These are phyloP conservation scores for Thalpophila matura DNA, from an alignment of 2,888 invertebrate genomes.

Conservation along the genomic window DNA sequence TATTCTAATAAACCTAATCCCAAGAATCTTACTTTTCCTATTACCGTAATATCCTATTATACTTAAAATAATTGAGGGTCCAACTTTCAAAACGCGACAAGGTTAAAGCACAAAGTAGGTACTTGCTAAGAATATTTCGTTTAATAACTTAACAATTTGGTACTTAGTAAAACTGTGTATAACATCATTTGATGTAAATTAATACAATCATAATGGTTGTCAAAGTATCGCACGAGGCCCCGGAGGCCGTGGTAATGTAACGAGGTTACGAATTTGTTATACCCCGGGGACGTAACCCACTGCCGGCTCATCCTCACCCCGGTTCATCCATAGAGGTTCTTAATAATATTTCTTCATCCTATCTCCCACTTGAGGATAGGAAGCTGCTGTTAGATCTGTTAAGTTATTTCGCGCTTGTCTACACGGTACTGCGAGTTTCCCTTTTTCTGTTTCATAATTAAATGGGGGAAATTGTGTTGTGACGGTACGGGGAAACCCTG, in stretches of 20 bases:
- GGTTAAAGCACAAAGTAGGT: slow-evolving; percentile 7
- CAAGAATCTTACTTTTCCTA: not conserved
- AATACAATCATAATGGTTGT: slow-evolving; percentile 71
- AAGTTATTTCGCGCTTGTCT: slow-evolving; percentile 56
- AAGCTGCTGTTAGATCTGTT: slow-evolving; percentile 51
- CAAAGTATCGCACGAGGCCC: slow-evolving; percentile 69
- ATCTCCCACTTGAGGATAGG: slow-evolving; percentile 62
- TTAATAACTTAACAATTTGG: slow-evolving; percentile 42
- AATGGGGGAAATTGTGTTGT: slow-evolving; percentile 23
- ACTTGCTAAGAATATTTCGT: slow-evolving; percentile 25
- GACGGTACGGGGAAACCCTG: not conserved
- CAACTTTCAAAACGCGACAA: slow-evolving; percentile 8
- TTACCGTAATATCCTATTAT: not conserved
- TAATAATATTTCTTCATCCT: slow-evolving; percentile 70
- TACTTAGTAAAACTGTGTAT: slow-evolving; percentile 47
- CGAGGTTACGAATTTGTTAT: slow-evolving; percentile 73
- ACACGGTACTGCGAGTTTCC: slow-evolving; percentile 18
- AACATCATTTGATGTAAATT: slow-evolving; percentile 63
- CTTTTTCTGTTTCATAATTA: slow-evolving; percentile 30
- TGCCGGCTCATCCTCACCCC: slow-evolving; percentile 64
- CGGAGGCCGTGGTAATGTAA: slow-evolving; percentile 65
- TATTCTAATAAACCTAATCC: not conserved
- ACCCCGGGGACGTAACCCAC: slow-evolving; percentile 66
- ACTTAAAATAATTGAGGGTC: slow-evolving; percentile 4
- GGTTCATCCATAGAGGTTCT: slow-evolving; percentile 67